Evolutionary conservation across 2,113 vertebrate genomes (phyloP).

Genomic region (Ibidorhyncha struthersii): DNA sequence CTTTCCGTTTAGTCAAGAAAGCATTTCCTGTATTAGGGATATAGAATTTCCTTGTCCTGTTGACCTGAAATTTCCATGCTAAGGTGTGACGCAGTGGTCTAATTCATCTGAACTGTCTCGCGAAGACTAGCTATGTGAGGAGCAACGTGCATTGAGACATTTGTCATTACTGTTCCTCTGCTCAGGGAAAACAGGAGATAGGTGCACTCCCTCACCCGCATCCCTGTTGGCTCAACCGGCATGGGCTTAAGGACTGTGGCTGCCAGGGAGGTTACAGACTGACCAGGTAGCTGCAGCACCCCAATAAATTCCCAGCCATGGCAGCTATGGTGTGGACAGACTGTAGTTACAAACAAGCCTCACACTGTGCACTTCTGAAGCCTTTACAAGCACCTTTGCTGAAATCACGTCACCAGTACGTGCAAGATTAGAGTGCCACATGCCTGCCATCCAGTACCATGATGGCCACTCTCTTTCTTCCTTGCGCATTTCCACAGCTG

Average conservation of each 20-base stretch:
- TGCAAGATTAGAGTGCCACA: background rate
- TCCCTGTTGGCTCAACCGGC: background rate
- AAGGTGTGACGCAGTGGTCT: background rate
- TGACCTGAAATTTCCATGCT: background rate
- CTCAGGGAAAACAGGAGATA: background rate
- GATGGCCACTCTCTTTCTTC: fast-evolving
- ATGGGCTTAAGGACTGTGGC: background rate
- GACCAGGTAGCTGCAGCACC: background rate
- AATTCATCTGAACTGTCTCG: background rate
- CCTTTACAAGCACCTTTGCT: background rate
- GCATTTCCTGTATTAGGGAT: background rate
- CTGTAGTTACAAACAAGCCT: background rate
- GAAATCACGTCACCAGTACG: background rate
- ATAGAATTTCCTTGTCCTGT: background rate
- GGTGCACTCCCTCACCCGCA: background rate
- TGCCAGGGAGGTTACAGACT: background rate
- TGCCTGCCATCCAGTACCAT: background rate
- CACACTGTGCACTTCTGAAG: background rate
- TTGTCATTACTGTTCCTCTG: background rate
- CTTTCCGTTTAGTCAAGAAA: background rate
- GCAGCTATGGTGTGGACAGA: background rate
- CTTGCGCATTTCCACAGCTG: background rate
- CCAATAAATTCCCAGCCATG: background rate
- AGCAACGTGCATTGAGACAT: background rate
- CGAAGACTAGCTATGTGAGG: background rate